phyloP scores from a whole-genome alignment of 2,113 vertebrate genomes.

The Ornithorhynchus anatinus region DNA sequence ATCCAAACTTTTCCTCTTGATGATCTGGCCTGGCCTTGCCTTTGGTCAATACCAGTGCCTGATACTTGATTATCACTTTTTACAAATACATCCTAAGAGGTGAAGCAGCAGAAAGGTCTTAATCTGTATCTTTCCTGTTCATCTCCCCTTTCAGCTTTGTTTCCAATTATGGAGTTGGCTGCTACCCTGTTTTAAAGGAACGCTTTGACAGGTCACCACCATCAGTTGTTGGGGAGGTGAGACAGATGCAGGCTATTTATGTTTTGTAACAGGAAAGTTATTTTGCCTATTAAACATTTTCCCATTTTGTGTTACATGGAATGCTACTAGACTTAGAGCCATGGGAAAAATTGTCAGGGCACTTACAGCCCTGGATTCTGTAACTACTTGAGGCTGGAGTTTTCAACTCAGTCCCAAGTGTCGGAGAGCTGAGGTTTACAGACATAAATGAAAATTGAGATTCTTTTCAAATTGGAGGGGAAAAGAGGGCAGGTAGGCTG shows the following conservation, averaged over 20 bases:
- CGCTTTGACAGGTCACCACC: neutral
- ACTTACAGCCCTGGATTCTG: neutral
- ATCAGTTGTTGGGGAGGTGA: neutral
- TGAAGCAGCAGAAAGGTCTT: neutral
- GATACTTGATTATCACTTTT: slow-evolving; percentile 5
- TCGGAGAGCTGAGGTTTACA: neutral
- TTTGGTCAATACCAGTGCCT: too few relatives aligned
- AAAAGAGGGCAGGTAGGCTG: too few relatives aligned
- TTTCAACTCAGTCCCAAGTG: slow-evolving; percentile 13
- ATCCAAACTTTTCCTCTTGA: too few relatives aligned
- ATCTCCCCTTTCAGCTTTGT: neutral
- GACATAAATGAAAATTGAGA: neutral
- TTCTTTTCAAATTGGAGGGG: too few relatives aligned
- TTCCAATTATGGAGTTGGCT: neutral
- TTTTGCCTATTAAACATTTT: slow-evolving; percentile 1
- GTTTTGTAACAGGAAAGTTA: neutral
- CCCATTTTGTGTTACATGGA: neutral
- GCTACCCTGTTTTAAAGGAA: neutral
- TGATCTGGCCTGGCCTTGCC: too few relatives aligned
- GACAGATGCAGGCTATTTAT: neutral
- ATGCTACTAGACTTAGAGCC: neutral
- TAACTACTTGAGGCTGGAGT: neutral
- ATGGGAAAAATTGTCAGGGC: neutral
- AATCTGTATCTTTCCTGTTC: neutral
- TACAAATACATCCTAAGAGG: neutral